phyloP scores from a whole-genome alignment of 2,113 vertebrate species.

The Oxyura jamaicensis region DNA sequence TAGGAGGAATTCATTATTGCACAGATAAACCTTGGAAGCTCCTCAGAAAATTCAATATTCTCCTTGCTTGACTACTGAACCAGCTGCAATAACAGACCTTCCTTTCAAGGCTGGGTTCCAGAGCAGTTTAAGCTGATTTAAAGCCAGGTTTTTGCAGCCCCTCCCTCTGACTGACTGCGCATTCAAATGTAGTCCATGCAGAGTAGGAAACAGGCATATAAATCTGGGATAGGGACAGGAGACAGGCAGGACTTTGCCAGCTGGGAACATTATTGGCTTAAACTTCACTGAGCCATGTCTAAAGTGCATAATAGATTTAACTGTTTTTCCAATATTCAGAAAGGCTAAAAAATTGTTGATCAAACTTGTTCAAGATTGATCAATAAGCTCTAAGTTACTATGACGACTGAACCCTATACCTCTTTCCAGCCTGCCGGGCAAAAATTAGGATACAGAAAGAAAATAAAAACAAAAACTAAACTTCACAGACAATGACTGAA shows the following conservation, averaged over 20 bases:
- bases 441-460: neutral
- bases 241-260: neutral
- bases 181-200: neutral
- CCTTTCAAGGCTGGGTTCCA: neutral
- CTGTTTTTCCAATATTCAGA: neutral
- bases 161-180: neutral
- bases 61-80: neutral
- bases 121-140: neutral
- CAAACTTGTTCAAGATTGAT: neutral
- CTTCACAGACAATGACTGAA: neutral
- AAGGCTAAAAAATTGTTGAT: neutral
- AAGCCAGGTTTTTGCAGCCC: neutral
- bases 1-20: neutral
- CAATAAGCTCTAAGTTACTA: neutral
- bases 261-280: neutral
- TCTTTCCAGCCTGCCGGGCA: neutral
- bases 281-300: neutral
- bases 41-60: neutral
- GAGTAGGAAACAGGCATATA: neutral
- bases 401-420: neutral
- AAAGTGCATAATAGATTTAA: neutral
- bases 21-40: neutral
- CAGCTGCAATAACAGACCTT: neutral
- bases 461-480: neutral
- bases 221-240: neutral